phyloP scores from a whole-genome alignment of 2,113 vertebrate genomes.

The Pomatorhinus ruficollis region DNA sequence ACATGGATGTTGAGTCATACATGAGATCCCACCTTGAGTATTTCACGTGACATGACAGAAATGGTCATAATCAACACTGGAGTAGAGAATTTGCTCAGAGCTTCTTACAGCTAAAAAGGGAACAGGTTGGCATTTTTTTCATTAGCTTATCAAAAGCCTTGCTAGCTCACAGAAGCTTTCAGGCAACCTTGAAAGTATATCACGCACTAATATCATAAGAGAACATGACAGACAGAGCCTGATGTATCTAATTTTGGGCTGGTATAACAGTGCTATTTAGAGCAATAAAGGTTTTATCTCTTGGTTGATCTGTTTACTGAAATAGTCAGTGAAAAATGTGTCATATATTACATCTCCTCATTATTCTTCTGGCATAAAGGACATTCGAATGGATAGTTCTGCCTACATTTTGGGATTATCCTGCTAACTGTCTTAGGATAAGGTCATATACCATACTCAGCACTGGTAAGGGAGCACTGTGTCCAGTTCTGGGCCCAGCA shows the following conservation, averaged over 20 bases:
- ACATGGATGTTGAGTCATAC: not conserved
- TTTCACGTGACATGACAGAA: not conserved
- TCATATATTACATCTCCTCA: not conserved
- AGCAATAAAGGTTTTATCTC: constrained; percentile 21
- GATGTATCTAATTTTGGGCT: constrained; percentile 39
- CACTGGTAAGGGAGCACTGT: not conserved
- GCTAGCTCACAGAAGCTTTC: constrained; percentile 13
- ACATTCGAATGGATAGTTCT: not conserved
- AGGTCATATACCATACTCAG: not conserved
- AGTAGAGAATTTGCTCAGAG: not conserved
- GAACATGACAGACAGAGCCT: not conserved
- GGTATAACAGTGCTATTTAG: not conserved
- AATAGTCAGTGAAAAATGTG: not conserved
- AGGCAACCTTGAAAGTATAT: constrained; percentile 26
- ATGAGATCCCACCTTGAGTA: not conserved
- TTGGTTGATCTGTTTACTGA: constrained; percentile 27
- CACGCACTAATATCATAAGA: not conserved
- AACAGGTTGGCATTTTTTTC: not conserved
- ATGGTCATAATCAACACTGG: not conserved
- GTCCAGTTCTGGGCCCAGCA: not conserved
- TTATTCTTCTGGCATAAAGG: not conserved
- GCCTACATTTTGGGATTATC: not conserved
- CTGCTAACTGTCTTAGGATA: not conserved
- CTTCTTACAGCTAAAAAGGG: not conserved
- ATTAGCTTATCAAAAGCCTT: not conserved